Conservation (phyloP, 2,888 invertebrate species). For the Apamea epomidion region DNA sequence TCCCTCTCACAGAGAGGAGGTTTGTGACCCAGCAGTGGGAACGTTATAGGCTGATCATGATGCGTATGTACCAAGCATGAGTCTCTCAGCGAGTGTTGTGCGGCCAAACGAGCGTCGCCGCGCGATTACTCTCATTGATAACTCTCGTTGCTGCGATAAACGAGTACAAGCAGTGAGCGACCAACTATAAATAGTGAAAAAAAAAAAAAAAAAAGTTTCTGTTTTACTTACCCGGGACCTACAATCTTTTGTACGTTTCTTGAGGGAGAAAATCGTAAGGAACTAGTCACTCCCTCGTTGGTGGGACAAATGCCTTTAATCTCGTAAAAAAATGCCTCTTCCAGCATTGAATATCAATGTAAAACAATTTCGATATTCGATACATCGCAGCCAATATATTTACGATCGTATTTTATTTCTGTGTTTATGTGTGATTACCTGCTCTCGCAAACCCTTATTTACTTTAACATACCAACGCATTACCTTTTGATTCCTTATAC, state of each 20-base stretch:
- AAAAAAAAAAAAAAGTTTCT: no score
- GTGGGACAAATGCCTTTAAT: neutral
- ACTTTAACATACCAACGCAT: constrained; percentile 57
- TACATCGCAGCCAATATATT: constrained; percentile 75
- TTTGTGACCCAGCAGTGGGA: no score
- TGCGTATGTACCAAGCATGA: neutral
- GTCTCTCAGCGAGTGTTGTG: neutral
- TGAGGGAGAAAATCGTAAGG: neutral
- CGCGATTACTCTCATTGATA: neutral
- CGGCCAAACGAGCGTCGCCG: neutral
- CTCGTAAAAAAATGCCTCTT: constrained; percentile 32
- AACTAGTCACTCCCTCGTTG: neutral
- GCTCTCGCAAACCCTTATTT: constrained; percentile 76
- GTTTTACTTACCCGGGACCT: neutral
- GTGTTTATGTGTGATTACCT: constrained; percentile 81
- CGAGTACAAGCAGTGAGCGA: neutral
- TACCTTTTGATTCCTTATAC: constrained; percentile 58
- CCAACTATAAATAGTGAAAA: no score
- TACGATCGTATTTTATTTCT: constrained; percentile 77
- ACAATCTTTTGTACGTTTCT: no score
- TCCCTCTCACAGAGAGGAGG: no score
- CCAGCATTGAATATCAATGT: constrained; percentile 46
- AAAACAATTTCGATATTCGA: constrained; percentile 76
- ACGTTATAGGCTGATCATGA: no score
- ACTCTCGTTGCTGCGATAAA: neutral